Percentiles rank a stretch among this genome's conserved stretches.
These are phyloP conservation scores for Hemibagrus wyckioides DNA, from an alignment of 2,113 vertebrate species.

Conservation along the genomic window DNA sequence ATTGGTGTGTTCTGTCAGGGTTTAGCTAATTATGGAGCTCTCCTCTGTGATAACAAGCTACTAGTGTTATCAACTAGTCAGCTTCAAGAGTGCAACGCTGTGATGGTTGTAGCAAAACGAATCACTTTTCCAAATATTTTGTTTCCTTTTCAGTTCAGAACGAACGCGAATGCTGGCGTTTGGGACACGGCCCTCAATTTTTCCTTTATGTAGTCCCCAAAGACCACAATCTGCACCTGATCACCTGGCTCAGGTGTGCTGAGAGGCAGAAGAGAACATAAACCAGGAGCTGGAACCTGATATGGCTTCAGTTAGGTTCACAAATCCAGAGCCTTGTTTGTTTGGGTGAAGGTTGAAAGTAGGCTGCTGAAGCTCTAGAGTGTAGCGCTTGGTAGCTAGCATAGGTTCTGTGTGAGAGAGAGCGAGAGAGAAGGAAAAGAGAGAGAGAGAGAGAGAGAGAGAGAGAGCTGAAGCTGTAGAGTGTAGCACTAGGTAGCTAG, in stretches of 20 bases:
- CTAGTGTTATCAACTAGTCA: neutral
- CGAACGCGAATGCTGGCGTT: neutral
- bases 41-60: neutral
- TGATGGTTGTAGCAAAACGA: neutral
- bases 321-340: too few relatives aligned
- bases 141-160: neutral
- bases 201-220: neutral
- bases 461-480: neutral
- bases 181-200: neutral
- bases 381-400: neutral
- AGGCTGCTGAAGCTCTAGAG: neutral
- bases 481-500: too few relatives aligned
- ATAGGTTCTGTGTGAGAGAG: neutral
- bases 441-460: too few relatives aligned
- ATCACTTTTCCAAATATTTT: neutral
- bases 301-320: neutral
- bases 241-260: neutral
- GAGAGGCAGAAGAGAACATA: neutral
- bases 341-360: too few relatives aligned
- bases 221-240: neutral
- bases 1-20: neutral
- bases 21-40: neutral
- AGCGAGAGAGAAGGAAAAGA: too few relatives aligned
- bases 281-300: neutral
- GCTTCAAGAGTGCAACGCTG: neutral